Base-by-base conservation (phyloP, 2,888 invertebrate species). In the Desoria tigrina region DNA sequence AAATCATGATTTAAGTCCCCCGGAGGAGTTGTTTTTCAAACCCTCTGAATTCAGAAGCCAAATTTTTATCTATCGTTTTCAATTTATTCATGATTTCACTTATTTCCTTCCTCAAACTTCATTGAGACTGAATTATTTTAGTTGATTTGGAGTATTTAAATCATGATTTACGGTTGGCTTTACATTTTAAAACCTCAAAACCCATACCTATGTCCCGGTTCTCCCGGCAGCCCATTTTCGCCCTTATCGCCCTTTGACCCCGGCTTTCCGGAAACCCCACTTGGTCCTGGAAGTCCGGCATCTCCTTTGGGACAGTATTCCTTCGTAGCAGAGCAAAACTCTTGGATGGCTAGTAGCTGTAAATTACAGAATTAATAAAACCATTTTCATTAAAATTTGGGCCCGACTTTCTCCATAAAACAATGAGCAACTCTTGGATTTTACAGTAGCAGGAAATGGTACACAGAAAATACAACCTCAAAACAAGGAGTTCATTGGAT, bases 291-390 rank as follows among this genome's bases (percentile, higher is more conserved):
- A 0, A 84, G 83, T 0, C 87, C 87, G 37, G 85, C 85, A 0
- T 86, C 86, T 0, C 87, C 85, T 0, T 86, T 85, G 0, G 90
- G 88, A 76, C 92, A 93, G 78, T 90, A 90, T 63, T 90, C 89
- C 77, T 88, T 88, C 0, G 91, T 89, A 9, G 90, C 89, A 76
- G 88, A 88, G 79, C 93, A 93, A 78, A 91, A 90, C 0, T 88
- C 90, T 78, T 91, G 89, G 59, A 93, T 88, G 1, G 90, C 89
- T 78, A 89, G 88, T 77, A 90, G 86, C 91, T 92, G 81, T 21
- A 84, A 84, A 64, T 74, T 67, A 77, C 66, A 53, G 39, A 39
- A 42, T 45, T 32, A 32, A 32, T 32, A 4, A 32, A 7, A 32
- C 32, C 6, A 32, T 32, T 32, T 11, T 32, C 32, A 32, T 11